These are phyloP conservation scores for Anableps anableps DNA, from an alignment of 2,797 vertebrate species.

Conservation along the genomic window DNA sequence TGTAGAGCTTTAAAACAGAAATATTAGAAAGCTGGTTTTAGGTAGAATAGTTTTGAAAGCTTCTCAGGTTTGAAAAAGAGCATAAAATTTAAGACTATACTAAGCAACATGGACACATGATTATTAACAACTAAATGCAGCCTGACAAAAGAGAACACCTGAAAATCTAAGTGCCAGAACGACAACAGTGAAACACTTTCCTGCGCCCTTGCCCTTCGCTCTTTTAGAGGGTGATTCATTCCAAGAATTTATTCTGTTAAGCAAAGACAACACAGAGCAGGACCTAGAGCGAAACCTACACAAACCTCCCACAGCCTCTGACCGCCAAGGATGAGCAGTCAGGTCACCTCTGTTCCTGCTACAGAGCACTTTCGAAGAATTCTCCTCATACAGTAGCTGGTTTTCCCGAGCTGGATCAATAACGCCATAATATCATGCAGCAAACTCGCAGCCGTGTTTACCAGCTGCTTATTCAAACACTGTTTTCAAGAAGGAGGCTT, in stretches of 20 bases:
- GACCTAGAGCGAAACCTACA: constrained; percentile 71
- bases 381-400: constrained; percentile 30
- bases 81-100: not conserved
- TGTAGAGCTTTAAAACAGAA: not conserved
- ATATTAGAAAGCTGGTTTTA: not conserved
- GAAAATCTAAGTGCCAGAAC: constrained; percentile 42
- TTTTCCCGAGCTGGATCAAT: constrained; percentile 68
- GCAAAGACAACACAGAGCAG: constrained; percentile 70
- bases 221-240: constrained; percentile 71
- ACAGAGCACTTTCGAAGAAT: constrained; percentile 41
- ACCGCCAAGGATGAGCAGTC: constrained; percentile 56
- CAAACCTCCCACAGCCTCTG: constrained; percentile 68
- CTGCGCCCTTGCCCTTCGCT: constrained; percentile 33
- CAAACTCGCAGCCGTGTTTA: constrained; percentile 58
- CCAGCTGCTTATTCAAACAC: constrained; percentile 53
- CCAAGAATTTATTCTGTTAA: constrained; percentile 60
- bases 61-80: not conserved
- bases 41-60: not conserved
- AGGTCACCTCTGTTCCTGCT: constrained; percentile 34
- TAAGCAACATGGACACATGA: constrained; percentile 16
- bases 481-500: constrained; percentile 39
- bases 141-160: constrained; percentile 43
- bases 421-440: constrained; percentile 62
- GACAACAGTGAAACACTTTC: constrained; percentile 53
- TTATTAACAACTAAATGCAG: constrained; percentile 29